These are phyloP conservation scores for Myiozetetes cayanensis DNA, from an alignment of 2,113 vertebrate genomes.

Conservation along the genomic window DNA sequence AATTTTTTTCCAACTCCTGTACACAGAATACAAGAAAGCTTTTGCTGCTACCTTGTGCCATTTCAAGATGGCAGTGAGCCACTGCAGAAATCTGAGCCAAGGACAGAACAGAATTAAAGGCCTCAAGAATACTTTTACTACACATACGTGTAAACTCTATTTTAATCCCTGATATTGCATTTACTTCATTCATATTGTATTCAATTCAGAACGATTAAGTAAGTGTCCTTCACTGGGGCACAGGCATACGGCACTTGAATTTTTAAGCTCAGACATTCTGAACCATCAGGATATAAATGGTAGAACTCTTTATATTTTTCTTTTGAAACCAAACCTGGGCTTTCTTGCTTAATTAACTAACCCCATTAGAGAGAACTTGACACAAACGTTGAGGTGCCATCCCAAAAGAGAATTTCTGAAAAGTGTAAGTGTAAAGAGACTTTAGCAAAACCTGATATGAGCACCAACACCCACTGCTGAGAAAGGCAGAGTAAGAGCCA, in stretches of 20 bases:
- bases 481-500: neutral
- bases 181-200: constrained; percentile 23
- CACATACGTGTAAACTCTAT: constrained; percentile 9
- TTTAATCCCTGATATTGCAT: constrained; percentile 17
- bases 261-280: constrained; percentile 6
- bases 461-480: neutral
- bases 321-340: neutral
- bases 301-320: neutral
- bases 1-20: neutral
- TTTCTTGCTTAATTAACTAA: neutral
- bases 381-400: neutral
- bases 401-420: neutral
- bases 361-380: neutral
- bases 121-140: constrained; percentile 23
- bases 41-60: constrained; percentile 14
- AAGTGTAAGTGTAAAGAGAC: neutral
- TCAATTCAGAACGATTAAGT: constrained; percentile 10
- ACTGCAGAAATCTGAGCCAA: neutral
- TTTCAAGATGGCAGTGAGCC: constrained; percentile 24
- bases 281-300: neutral
- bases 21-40: neutral
- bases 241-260: neutral
- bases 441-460: neutral
- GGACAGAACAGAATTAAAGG: constrained; percentile 9
- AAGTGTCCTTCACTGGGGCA: neutral